Conservation (phyloP, 1,140 invertebrate genomes). For the Bicyclus anynana region DNA sequence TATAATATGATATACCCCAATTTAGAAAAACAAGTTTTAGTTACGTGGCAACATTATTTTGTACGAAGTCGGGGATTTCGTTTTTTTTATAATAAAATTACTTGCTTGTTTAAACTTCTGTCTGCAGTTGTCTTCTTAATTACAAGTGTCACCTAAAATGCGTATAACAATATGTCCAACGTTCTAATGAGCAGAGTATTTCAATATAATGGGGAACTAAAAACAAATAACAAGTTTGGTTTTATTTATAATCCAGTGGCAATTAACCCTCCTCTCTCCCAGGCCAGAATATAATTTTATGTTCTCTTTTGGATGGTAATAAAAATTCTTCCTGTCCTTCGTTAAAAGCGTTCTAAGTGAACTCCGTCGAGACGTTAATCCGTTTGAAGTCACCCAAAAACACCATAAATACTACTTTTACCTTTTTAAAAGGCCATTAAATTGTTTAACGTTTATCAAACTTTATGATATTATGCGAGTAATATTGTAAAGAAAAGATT, state of each 20-base stretch:
- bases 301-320: slow-evolving; percentile 53
- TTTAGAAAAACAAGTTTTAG: too few species aligned
- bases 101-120: not conserved
- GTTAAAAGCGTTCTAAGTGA: slow-evolving; percentile 49
- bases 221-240: slow-evolving; percentile 21
- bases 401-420: slow-evolving; percentile 42
- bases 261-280: slow-evolving; percentile 40
- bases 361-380: slow-evolving; percentile 53
- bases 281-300: slow-evolving; percentile 60
- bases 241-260: slow-evolving; percentile 32
- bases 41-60: too few species aligned
- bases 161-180: not conserved
- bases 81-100: too few species aligned
- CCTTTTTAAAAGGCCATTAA: slow-evolving; percentile 34
- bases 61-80: too few species aligned
- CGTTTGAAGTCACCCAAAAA: slow-evolving; percentile 45
- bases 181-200: slow-evolving; percentile 11
- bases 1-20: too few species aligned
- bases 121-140: not conserved
- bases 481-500: not conserved
- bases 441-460: slow-evolving; percentile 24
- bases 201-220: slow-evolving; percentile 7
- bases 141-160: not conserved
- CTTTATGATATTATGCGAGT: not conserved
- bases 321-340: slow-evolving; percentile 62